Evolutionary conservation across 2,113 vertebrate species (phyloP).

Genomic region (Carettochelys insculpta): DNA sequence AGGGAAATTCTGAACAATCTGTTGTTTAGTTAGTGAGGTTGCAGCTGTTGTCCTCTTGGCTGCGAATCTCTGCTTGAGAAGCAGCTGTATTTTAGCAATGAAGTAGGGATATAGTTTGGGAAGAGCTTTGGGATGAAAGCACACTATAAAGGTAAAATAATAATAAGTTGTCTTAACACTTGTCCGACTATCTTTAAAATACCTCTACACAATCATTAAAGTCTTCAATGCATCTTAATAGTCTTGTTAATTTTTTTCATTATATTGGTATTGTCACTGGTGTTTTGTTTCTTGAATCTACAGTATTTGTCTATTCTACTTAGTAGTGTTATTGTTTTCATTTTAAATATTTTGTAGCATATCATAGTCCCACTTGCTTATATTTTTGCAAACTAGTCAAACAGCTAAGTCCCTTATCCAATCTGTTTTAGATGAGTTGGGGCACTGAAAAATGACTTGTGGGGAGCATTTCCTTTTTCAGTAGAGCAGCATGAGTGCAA

Average conservation of each 20-base stretch:
- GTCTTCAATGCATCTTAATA: background rate
- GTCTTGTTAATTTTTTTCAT: background rate
- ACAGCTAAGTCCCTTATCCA: background rate
- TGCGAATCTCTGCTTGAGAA: background rate
- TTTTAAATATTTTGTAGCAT: background rate
- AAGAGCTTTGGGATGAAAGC: background rate
- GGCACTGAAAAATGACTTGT: background rate
- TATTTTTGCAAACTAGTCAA: background rate
- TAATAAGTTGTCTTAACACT: background rate
- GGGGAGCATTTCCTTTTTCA: background rate
- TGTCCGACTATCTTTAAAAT: background rate
- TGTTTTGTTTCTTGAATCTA: background rate
- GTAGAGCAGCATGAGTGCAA: background rate
- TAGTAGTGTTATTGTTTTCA: conserved; percentile 8
- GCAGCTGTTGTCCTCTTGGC: background rate
- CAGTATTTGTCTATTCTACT: background rate
- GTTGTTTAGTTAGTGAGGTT: background rate
- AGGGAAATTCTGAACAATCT: too few species aligned
- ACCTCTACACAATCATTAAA: background rate
- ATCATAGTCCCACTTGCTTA: conserved; percentile 1
- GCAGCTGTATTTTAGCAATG: background rate
- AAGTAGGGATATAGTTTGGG: background rate
- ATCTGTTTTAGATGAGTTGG: background rate
- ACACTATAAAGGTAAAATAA: background rate
- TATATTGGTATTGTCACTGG: background rate